Evolutionary conservation across 2,888 invertebrate genomes (phyloP).

Genomic region (Norana najaformis): DNA sequence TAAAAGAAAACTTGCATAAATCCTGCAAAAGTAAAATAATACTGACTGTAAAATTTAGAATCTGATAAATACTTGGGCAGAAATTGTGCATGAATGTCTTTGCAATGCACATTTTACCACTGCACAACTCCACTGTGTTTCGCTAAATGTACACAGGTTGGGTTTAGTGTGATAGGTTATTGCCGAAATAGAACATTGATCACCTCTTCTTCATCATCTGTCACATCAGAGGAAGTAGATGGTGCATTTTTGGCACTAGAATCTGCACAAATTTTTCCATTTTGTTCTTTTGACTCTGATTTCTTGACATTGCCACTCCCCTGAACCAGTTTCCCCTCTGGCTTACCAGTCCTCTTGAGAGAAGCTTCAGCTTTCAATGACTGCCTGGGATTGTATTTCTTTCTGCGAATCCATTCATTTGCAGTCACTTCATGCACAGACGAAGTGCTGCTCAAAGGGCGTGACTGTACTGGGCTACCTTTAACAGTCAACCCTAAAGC

Average conservation of each 20-base stretch:
- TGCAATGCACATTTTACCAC: not conserved
- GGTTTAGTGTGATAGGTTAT: not conserved
- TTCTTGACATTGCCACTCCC: not conserved
- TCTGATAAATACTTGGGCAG: not conserved
- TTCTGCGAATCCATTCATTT: slow-evolving; percentile 20
- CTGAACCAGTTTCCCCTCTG: not conserved
- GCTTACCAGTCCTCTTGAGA: not conserved
- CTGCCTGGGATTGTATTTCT: slow-evolving; percentile 23
- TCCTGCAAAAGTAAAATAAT: not conserved
- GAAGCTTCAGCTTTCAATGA: not conserved
- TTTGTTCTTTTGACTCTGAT: not conserved
- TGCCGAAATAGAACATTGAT: not conserved
- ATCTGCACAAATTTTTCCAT: not conserved
- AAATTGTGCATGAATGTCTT: not conserved
- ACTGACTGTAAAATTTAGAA: not conserved
- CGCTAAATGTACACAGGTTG: too few species aligned
- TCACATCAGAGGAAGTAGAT: not conserved
- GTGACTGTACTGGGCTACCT: not conserved
- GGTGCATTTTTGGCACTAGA: not conserved
- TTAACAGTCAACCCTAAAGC: not conserved
- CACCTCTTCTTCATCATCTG: slow-evolving; percentile 18
- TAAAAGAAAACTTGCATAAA: not conserved
- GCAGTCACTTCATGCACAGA: not conserved
- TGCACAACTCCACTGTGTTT: too few species aligned
- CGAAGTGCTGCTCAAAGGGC: not conserved